A percentile compares a stretch with the other conserved stretches of the same genome.
Evolutionary conservation across 1,140 invertebrate species (phyloP).

Genomic region (Apis dorsata): DNA sequence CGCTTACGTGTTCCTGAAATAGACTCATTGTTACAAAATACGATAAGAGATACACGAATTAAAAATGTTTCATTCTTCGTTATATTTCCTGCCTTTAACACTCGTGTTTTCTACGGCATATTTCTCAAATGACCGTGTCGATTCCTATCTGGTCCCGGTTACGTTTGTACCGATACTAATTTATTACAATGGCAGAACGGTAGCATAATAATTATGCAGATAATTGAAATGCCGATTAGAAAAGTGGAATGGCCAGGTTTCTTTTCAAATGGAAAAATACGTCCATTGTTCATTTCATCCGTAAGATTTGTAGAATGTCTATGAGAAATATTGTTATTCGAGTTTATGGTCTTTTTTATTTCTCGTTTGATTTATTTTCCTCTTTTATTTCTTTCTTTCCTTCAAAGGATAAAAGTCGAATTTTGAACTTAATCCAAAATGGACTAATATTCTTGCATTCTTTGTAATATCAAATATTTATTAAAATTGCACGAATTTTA

Average conservation of each 20-base stretch:
- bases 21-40: slow-evolving; percentile 9
- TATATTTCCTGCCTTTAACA: background rate
- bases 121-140: background rate
- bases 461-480: too few species aligned
- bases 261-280: background rate
- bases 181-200: background rate
- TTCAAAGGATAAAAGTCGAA: too few species aligned
- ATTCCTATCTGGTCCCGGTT: background rate
- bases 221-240: slow-evolving; percentile 14
- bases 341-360: background rate
- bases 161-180: background rate
- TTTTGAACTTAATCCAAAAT: too few species aligned
- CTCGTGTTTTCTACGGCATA: background rate
- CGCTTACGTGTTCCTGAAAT: background rate
- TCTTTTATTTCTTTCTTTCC: too few species aligned
- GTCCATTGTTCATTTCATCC: slow-evolving; percentile 2
- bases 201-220: slow-evolving; percentile 10
- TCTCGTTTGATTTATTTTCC: too few species aligned
- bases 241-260: background rate
- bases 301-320: too few species aligned
- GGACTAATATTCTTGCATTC: too few species aligned
- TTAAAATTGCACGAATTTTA: too few species aligned
- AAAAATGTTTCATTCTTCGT: slow-evolving; percentile 10
- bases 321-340: too few species aligned
- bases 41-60: background rate